Evolutionary conservation across 2,888 invertebrate species (phyloP).

Genomic region (Pimpla rufipes): DNA sequence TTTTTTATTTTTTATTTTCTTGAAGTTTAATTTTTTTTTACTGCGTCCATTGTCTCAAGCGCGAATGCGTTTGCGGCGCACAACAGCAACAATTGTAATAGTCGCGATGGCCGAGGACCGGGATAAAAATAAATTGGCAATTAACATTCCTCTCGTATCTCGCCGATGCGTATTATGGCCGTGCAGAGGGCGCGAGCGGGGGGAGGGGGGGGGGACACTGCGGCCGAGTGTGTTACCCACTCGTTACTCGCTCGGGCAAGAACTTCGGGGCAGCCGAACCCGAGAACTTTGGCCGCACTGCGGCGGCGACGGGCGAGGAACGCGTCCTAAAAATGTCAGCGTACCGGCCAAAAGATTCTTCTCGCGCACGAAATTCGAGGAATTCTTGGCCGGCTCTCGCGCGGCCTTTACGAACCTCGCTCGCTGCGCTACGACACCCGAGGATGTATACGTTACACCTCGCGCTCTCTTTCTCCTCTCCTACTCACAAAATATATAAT

Average conservation of each 20-base stretch:
- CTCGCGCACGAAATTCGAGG: constrained; percentile 76
- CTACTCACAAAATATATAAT: background rate
- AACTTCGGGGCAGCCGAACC: constrained; percentile 56
- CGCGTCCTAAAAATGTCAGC: constrained; percentile 78
- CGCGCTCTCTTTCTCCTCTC: constrained; percentile 16
- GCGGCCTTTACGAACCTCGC: constrained; percentile 23
- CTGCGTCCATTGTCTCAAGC: constrained; percentile 12
- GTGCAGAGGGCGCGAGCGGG: background rate
- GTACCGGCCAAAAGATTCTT: constrained; percentile 78
- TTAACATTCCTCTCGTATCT: constrained; percentile 83
- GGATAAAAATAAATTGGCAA: constrained; percentile 83
- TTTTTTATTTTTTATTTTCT: too few species aligned
- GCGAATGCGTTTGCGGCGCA: constrained; percentile 26
- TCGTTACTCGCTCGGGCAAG: constrained; percentile 55
- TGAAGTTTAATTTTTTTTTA: background rate
- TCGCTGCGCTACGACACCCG: constrained; percentile 73
- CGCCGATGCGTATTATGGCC: constrained; percentile 63
- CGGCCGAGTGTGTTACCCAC: constrained; percentile 52
- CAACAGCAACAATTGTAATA: constrained; percentile 3
- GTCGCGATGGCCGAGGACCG: constrained; percentile 36
- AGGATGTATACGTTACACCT: background rate
- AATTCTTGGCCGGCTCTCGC: constrained; percentile 74
- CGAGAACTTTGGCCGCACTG: constrained; percentile 51
- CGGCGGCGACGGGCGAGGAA: constrained; percentile 26
- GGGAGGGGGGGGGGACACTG: background rate